Base-by-base conservation (phyloP, 2,888 invertebrate species). In the Mimachlamys varia region DNA sequence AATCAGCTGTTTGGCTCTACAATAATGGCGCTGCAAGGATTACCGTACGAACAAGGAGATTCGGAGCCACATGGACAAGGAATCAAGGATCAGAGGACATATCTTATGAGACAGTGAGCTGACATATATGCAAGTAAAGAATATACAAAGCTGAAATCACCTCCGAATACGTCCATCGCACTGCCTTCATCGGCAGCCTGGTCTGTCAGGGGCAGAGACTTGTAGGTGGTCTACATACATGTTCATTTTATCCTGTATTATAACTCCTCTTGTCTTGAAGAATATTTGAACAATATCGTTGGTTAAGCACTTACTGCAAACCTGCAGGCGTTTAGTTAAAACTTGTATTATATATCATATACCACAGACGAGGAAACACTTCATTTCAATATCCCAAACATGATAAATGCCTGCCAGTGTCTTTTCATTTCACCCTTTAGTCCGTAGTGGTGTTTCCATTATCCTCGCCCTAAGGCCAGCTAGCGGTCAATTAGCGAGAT, bases 311-410 rank as follows among this genome's bases (percentile, higher is more conserved):
- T 10, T 33, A 27, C 76, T 33, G 76, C 76, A 76, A 33, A 27
- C 76, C 76, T 76, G 76, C 76, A 76, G 76, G 7, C 76, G 76
- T 76, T 76, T 33, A 33, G 76, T 76, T 76, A 76, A 76, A 76
- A 76, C 33, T 76, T 76, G 33, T 76, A 76, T 33, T 0, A 76
- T 76, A 76, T 76, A 76, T 15, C 76, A 76, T 27, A 76, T 10
- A 27, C 27, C 12, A 22, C 33, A 10, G 2, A 33, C 76, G 76
- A 27, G 1, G 76, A 76, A 33, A 76, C 76, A 76, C 76, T 76
- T 76, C 76, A 76, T 76, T 76, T 76, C 76, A 76, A 76, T 76
- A 76, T 76, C 76, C 76, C 33, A 76, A 76, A 76, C 76, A 76
- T 76, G 12, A 76, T 76, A 33, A n/a, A 76, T 33, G 76, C 12